phyloP scores from a whole-genome alignment of 2,797 vertebrate genomes.

The Schizothorax lantsangensis region DNA sequence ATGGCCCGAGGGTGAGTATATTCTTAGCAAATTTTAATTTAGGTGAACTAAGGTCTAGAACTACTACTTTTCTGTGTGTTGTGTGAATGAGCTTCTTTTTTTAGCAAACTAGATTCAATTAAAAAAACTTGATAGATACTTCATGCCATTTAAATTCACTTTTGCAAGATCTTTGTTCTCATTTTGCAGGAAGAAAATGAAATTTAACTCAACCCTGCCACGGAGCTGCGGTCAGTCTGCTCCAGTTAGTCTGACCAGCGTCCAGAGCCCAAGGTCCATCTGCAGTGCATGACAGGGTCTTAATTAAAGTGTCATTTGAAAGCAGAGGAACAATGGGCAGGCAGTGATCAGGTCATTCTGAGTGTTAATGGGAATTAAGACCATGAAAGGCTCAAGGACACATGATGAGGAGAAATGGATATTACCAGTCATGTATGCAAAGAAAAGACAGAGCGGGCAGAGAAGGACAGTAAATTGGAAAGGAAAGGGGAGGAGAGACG shows the following conservation, averaged over 20 bases:
- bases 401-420: constrained; percentile 39
- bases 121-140: neutral
- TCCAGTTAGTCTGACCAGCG: constrained; percentile 31
- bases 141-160: neutral
- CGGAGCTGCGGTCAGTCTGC: neutral
- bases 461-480: constrained; percentile 18
- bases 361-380: constrained; percentile 42
- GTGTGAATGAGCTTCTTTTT: neutral
- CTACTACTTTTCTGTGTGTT: neutral
- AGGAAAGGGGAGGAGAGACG: neutral
- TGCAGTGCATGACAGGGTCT: constrained; percentile 40
- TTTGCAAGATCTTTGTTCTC: neutral
- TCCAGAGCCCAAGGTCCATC: constrained; percentile 29
- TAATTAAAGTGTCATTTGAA: constrained; percentile 50
- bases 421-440: constrained; percentile 47
- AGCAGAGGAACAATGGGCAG: constrained; percentile 28
- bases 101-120: neutral
- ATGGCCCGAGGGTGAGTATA: no score
- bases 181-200: neutral
- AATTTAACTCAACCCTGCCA: constrained; percentile 6
- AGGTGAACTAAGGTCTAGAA: neutral
- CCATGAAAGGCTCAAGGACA: constrained; percentile 33
- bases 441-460: constrained; percentile 12
- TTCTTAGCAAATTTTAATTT: no score
- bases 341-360: constrained; percentile 40